Evolutionary conservation across 2,113 vertebrate species (phyloP).

Genomic region (Copsychus sechellarum): DNA sequence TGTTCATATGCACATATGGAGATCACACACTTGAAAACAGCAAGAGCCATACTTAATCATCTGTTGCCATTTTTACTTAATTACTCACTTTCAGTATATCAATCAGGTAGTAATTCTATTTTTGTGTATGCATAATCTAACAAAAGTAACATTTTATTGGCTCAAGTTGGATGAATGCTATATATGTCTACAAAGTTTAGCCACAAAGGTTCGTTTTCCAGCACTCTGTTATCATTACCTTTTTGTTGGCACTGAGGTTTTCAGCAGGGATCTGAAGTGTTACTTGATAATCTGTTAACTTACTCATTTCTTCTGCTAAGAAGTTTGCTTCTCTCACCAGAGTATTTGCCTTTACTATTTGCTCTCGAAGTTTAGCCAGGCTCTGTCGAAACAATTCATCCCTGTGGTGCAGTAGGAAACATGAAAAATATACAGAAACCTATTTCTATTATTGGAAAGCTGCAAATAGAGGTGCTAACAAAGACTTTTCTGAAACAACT

Average conservation of each 20-base stretch:
- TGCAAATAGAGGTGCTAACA: neutral
- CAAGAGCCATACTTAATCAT: neutral
- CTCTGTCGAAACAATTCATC: slow-evolving; percentile 96
- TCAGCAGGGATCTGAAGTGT: slow-evolving; percentile 96
- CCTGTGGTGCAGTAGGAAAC: slow-evolving; percentile 71
- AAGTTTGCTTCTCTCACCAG: slow-evolving; percentile 97
- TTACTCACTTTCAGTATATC: neutral
- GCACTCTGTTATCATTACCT: slow-evolving; percentile 77
- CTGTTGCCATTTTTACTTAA: neutral
- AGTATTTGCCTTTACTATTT: slow-evolving; percentile 94
- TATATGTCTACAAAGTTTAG: neutral
- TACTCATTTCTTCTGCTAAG: slow-evolving; percentile 93
- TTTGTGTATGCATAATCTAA: neutral
- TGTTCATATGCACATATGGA: neutral
- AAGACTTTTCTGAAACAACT: neutral
- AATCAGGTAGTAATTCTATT: neutral
- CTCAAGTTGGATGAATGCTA: neutral
- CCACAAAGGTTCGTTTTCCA: neutral
- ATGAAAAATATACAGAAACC: slow-evolving; percentile 46
- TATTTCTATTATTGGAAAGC: slow-evolving; percentile 64
- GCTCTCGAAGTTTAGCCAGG: slow-evolving; percentile 91
- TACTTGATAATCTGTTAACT: slow-evolving; percentile 95
- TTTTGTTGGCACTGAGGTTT: slow-evolving; percentile 97
- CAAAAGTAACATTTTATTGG: neutral
- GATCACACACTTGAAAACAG: neutral